Conservation (phyloP, 2,888 invertebrate species). For the Caenorhabditis sp. region DNA sequence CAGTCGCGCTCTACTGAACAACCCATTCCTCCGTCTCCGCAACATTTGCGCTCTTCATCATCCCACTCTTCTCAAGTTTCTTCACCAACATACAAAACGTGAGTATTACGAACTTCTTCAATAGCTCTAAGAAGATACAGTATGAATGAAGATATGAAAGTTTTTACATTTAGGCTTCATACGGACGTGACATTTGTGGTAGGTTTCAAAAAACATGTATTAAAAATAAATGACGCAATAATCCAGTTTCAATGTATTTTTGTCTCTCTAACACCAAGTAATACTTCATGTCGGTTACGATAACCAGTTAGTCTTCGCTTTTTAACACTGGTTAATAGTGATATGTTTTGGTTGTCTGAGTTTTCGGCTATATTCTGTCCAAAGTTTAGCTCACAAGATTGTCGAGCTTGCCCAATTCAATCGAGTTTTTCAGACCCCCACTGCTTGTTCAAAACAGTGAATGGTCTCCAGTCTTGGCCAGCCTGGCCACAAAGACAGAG, state of each 20-base stretch:
- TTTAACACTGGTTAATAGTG: conserved; percentile 12
- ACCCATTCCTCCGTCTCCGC: conserved; percentile 3
- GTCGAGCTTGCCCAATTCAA: not conserved
- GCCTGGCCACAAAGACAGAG: conserved; percentile 58
- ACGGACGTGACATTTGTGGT: conserved; percentile 58
- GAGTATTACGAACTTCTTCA: not conserved
- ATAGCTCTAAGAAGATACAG: too few relatives aligned
- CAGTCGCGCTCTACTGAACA: conserved; percentile 36
- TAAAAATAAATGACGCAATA: conserved; percentile 29
- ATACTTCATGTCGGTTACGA: not conserved
- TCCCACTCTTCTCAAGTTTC: conserved; percentile 41
- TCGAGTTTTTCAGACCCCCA: conserved; percentile 14
- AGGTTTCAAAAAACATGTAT: conserved; percentile 34
- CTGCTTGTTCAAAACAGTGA: conserved; percentile 49
- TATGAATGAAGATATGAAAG: too few relatives aligned
- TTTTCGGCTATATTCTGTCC: not conserved
- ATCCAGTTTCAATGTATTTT: not conserved
- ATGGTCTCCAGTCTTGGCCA: conserved; percentile 58
- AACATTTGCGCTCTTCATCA: conserved; percentile 40
- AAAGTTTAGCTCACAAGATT: not conserved
- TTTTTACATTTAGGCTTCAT: conserved; percentile 46
- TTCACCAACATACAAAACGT: conserved; percentile 51
- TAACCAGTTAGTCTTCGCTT: not conserved
- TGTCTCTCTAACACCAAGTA: conserved; percentile 39
- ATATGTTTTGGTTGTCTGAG: conserved; percentile 9